Conservation (phyloP, 2,113 vertebrate species). For the Pan troglodytes region NHGRI_mPanTro3-v2.1_pri NC_072404.2:98642001-98642500, state of each 20-base stretch:
- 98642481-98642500: neutral
- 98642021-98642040: neutral
- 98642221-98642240: neutral
- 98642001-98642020: neutral
- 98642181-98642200: neutral
- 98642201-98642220: neutral
- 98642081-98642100: neutral
- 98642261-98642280: neutral
- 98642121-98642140: neutral
- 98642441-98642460: neutral
- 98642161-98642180: neutral
- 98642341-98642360: neutral
- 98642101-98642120: neutral
- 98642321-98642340: neutral
- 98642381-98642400: neutral
- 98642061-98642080: neutral
- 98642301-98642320: neutral
- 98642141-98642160: neutral
- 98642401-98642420: neutral
- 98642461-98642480: neutral
- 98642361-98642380: neutral
- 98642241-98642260: neutral
- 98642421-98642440: neutral
- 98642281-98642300: neutral
- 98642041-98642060: neutral